A percentile compares a stretch with the other conserved stretches of the same genome.
These are phyloP conservation scores for Yasuhikotakia modesta DNA, from an alignment of 2,797 vertebrate species.

Conservation along the genomic window DNA sequence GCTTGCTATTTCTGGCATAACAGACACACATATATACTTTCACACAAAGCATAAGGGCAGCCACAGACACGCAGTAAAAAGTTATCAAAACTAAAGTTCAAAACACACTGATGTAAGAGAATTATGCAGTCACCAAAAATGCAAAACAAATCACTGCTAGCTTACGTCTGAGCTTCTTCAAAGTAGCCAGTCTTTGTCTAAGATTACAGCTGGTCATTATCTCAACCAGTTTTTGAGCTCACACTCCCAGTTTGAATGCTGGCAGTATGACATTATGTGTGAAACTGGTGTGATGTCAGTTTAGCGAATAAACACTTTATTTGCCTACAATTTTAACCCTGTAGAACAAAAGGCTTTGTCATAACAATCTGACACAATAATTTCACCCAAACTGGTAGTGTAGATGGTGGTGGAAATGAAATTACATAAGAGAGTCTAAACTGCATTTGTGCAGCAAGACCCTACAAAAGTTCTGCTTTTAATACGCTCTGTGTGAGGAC, in stretches of 20 bases:
- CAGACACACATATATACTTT: not conserved
- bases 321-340: not conserved
- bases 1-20: conserved; percentile 6
- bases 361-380: no score
- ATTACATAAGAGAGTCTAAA: conserved; percentile 19
- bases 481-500: not conserved
- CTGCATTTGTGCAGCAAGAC: conserved; percentile 21
- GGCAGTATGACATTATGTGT: no score
- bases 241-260: no score
- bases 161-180: not conserved
- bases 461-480: conserved; percentile 21
- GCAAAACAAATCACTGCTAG: not conserved
- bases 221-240: not conserved
- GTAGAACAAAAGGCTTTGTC: no score
- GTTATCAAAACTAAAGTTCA: not conserved
- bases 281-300: no score
- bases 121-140: no score
- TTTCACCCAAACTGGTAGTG: not conserved
- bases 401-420: conserved; percentile 1
- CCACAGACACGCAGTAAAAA: conserved; percentile 20
- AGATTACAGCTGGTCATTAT: not conserved
- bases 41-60: not conserved
- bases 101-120: no score
- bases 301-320: not conserved
- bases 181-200: not conserved